A percentile compares a stretch with the other conserved stretches of the same genome.
Evolutionary conservation across 2,113 vertebrate species (phyloP).

Genomic region (Formicarius rufipectus): DNA sequence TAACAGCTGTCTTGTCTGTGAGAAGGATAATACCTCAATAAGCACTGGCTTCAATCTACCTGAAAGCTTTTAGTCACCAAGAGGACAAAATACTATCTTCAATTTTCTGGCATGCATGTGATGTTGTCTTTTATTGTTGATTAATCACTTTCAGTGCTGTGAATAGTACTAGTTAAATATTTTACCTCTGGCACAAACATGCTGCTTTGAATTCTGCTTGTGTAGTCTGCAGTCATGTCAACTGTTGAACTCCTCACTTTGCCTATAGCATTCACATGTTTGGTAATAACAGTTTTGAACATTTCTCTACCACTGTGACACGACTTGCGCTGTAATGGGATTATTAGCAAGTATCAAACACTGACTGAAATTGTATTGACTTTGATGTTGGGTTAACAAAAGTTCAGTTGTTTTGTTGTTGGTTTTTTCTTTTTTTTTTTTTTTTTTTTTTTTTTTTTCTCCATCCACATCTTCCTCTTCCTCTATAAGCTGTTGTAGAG

Average conservation of each 20-base stretch:
- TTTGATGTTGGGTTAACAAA: not conserved
- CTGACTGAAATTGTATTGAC: fast-evolving
- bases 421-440: no score
- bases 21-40: not conserved
- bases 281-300: not conserved
- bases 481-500: not conserved
- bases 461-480: not conserved
- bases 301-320: not conserved
- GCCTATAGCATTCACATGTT: not conserved
- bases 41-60: not conserved
- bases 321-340: not conserved
- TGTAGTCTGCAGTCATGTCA: not conserved
- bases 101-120: not conserved
- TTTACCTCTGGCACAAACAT: not conserved
- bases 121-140: not conserved
- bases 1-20: not conserved
- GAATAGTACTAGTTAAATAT: constrained; percentile 1
- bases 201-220: not conserved
- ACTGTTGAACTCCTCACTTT: not conserved
- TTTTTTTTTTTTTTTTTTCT: not conserved
- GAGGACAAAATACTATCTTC: not conserved
- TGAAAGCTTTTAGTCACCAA: not conserved
- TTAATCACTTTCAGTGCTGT: not conserved
- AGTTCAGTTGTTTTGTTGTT: not conserved
- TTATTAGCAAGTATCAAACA: not conserved